Evolutionary conservation across 2,888 invertebrate species (phyloP).

Genomic region (Drosophila austrosaltans): DNA sequence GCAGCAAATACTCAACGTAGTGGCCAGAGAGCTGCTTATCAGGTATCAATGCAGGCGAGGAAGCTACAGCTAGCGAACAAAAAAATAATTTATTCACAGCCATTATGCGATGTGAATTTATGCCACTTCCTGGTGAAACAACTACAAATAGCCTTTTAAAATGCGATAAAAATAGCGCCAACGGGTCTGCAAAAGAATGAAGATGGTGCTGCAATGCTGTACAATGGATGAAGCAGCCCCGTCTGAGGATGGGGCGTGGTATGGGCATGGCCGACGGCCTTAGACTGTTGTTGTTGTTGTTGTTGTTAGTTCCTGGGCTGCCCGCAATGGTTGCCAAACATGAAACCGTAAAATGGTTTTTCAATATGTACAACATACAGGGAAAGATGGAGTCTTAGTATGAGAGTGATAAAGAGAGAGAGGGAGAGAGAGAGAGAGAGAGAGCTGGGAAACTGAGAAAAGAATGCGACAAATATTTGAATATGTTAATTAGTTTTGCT

Average conservation of each 20-base stretch:
- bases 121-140: slow-evolving; percentile 80
- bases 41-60: slow-evolving; percentile 58
- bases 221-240: slow-evolving; percentile 36
- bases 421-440: slow-evolving; percentile 9
- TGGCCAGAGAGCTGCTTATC: slow-evolving; percentile 49
- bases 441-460: slow-evolving; percentile 43
- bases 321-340: slow-evolving; percentile 71
- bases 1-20: slow-evolving; percentile 37
- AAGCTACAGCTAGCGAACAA: slow-evolving; percentile 50
- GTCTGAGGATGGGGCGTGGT: slow-evolving; percentile 40
- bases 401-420: slow-evolving; percentile 21
- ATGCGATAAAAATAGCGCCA: slow-evolving; percentile 80
- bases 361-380: slow-evolving; percentile 61
- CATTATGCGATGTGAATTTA: slow-evolving; percentile 77
- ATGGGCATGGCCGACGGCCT: slow-evolving; percentile 20
- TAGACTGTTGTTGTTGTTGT: background rate
- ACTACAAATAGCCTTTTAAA: slow-evolving; percentile 81
- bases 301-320: slow-evolving; percentile 4
- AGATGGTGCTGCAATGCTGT: slow-evolving; percentile 58
- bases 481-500: slow-evolving; percentile 74
- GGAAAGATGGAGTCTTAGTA: background rate
- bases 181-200: slow-evolving; percentile 56
- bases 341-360: slow-evolving; percentile 78
- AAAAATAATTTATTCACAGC: slow-evolving; percentile 80
- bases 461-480: slow-evolving; percentile 79